Evolutionary conservation across 2,888 invertebrate genomes (phyloP).

Genomic region (Thera britannica): DNA sequence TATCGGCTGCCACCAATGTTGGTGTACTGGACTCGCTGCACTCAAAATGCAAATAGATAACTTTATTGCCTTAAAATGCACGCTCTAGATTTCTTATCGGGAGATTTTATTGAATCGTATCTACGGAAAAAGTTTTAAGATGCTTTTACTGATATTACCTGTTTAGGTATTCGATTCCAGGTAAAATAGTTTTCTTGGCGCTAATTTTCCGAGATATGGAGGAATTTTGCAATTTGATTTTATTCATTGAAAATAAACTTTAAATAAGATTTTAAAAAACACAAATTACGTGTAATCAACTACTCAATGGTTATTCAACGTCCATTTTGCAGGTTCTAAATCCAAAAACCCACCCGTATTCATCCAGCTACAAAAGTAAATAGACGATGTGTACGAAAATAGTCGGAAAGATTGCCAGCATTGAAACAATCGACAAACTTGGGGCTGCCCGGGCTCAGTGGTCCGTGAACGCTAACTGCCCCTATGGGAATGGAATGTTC

Average conservation of each 20-base stretch:
- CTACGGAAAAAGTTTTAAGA: not conserved
- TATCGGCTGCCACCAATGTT: conserved; percentile 42
- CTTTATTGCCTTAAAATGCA: conserved; percentile 10
- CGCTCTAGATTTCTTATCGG: not conserved
- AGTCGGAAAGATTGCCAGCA: conserved; percentile 38
- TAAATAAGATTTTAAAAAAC: no score
- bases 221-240: not conserved
- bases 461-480: conserved; percentile 42
- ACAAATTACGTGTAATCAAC: not conserved
- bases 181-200: not conserved
- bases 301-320: not conserved
- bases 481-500: conserved; percentile 42
- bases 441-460: conserved; percentile 25
- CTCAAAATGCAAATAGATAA: conserved; percentile 22
- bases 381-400: conserved; percentile 33
- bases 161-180: not conserved
- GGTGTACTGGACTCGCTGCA: conserved; percentile 36
- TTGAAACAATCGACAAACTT: conserved; percentile 43
- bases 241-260: not conserved
- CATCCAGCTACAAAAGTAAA: conserved; percentile 36
- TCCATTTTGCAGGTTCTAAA: not conserved
- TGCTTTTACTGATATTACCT: conserved; percentile 3
- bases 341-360: conserved; percentile 37
- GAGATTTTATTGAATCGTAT: not conserved
- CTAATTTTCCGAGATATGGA: not conserved